Percentiles rank a stretch among this genome's conserved stretches.
Conservation (phyloP, 35 echinoderm and acorn worm genomes). For the Patiria miniata region DNA sequence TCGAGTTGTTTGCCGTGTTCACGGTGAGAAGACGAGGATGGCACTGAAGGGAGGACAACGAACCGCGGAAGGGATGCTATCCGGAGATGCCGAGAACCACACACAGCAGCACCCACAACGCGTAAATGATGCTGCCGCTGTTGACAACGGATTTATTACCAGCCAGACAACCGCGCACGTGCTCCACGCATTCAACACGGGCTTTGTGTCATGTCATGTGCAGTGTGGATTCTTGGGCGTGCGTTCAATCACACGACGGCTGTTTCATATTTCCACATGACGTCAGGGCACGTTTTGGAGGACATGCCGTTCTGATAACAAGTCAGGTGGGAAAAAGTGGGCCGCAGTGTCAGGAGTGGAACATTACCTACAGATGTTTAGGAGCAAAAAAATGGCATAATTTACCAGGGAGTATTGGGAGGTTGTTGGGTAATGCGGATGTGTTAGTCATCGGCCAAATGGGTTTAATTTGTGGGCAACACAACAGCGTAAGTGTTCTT, state of each 20-base stretch:
- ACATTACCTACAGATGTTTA: too few species aligned
- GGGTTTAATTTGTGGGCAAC: conserved; percentile 10
- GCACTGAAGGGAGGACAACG: background rate
- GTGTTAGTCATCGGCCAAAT: background rate
- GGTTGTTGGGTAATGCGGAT: background rate
- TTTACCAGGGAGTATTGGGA: background rate
- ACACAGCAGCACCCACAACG: too few species aligned
- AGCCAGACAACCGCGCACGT: too few species aligned
- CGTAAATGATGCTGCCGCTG: too few species aligned
- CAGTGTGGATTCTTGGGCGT: too few species aligned
- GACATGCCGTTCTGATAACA: too few species aligned
- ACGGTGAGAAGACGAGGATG: background rate
- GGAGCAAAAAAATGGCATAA: background rate
- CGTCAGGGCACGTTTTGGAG: background rate
- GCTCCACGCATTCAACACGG: too few species aligned
- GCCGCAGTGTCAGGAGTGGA: too few species aligned
- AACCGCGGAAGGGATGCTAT: background rate
- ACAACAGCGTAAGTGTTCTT: background rate
- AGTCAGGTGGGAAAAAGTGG: too few species aligned
- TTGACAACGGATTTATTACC: too few species aligned
- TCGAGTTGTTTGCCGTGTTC: background rate
- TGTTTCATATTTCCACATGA: conserved; percentile 3
- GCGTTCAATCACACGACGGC: background rate
- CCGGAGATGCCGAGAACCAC: background rate
- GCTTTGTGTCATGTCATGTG: too few species aligned